Evolutionary conservation across 2,797 vertebrate genomes (phyloP), one percentile per base, ranked within the genome.

Genomic region (Melanotaenia trifasciata): DNA sequence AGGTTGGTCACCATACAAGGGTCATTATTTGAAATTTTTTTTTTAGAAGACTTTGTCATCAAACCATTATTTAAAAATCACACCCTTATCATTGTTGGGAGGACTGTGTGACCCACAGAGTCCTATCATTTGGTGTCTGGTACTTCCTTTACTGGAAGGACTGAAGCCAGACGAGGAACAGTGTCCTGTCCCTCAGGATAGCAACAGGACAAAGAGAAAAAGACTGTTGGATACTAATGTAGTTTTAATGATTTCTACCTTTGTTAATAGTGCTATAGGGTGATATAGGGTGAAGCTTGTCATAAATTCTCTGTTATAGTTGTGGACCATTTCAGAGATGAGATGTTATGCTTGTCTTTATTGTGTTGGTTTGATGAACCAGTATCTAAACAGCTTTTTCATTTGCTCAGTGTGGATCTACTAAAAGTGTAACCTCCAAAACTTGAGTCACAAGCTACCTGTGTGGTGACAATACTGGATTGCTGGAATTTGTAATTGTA

Each of bases 371-470:
- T 43, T 43, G 7, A 43, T 38, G 8, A n/a, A 11, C 30, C 22
- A 43, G 30, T 3, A 56, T 57, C 32, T 30, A 40, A 38, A 63
- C 2, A 63, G 13, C 12, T 20, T 60, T 36, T 65, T 32, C 4
- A 3, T 62, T 18, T 20, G 3, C n/a, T n/a, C 28, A 70, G 69
- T 62, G 43, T 45, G 3, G 14, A 54, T 72, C 24, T 62, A 64
- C 22, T 10, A 43, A 50, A 50, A 65, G 24, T 59, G 3, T 11
- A 2, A 14, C 10, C 28, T 12, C 47, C 30, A 2, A 24, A 56
- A 54, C 45, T 18, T 4, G 7, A 67, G 16, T 64, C 43, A 14
- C 5, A 40, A 50, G n/a, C 70, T 47, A 72, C 58, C 70, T 58
- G 30, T 56, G 4, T 13, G 26, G 50, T 32, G 26, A n/a, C 1